Evolutionary conservation across 2,113 vertebrate species (phyloP), one percentile per base, ranked within the genome.

Genomic region (Aleadryas rufinucha): DNA sequence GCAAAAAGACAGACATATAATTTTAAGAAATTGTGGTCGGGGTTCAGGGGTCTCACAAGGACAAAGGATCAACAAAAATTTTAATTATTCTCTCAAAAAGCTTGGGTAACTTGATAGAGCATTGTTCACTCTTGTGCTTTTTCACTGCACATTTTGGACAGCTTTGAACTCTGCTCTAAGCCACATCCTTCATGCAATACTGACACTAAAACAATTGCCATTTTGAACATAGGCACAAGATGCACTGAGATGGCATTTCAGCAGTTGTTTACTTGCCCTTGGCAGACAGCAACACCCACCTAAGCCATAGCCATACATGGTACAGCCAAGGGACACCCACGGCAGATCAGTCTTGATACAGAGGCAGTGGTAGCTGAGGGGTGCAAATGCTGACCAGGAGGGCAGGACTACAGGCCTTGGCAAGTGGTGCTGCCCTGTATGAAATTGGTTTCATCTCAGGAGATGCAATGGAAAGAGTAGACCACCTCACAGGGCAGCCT

Each of bases 371-470:
- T 16, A 33, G 80, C 49, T 0, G 0, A 33, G 41, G 26, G 42
- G 1, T 21, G 21, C 1, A 8, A 76, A 47, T 0, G 16, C 33
- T 2, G 3, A 39, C 39, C 0, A 1, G 45, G 35, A 79, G 27
- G 21, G 45, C 11, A 65, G 72, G 31, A 57, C 15, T 54, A 37
- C 37, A 74, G 60, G 20, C 39, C 30, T 42, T 33, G 39, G 27
- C 18, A 52, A 75, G 33, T 28, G 49, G 13, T 2, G 1, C 3
- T 49, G 20, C 10, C 45, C 31, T 72, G 63, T 4, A 20, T 10
- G 13, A 24, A 66, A 60, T 2, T 76, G 54, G 18, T 89, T 81
- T 78, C n/a, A 41, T 33, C 45, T 69, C 72, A 64, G 50, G 42
- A 88, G 42, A 21, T 39, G 35, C 28, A 33, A 33, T 44, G 77